A percentile compares a stretch with the other conserved stretches of the same genome.
These are phyloP conservation scores for Platygyra sinensis DNA, from an alignment of 64 coral and sea anemone genomes.

Conservation along the genomic window DNA sequence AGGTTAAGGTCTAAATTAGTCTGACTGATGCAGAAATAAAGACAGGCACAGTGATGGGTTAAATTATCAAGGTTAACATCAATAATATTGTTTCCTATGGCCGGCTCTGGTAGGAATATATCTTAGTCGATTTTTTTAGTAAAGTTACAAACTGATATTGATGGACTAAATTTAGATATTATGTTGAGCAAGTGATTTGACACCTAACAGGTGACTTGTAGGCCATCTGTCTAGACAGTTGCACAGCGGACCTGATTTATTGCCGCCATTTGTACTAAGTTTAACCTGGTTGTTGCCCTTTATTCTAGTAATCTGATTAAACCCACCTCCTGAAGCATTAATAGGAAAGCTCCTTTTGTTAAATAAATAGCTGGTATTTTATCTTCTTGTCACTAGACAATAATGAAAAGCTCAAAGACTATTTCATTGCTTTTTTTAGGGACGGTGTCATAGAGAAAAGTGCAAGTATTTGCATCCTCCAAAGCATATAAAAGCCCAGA, in stretches of 20 bases:
- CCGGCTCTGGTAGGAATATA: no score
- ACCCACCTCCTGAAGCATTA: neutral
- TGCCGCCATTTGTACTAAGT: neutral
- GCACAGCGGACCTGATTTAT: neutral
- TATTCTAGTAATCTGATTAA: constrained; percentile 1
- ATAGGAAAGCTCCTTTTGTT: neutral
- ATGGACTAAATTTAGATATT: no score
- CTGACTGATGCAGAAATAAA: neutral
- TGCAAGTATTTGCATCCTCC: constrained; percentile 99
- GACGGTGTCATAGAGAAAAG: constrained; percentile 91
- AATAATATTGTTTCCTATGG: neutral
- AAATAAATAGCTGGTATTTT: no score
- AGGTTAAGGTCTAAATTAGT: neutral
- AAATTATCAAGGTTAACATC: neutral
- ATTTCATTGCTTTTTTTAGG: constrained; percentile 39
- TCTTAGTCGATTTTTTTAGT: no score
- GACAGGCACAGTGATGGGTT: neutral
- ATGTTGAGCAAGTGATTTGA: neutral
- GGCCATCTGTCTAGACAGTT: neutral
- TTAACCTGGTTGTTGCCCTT: neutral
- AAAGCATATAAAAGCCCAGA: constrained; percentile 93
- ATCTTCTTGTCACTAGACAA: no score
- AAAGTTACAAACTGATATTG: no score
- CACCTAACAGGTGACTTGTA: neutral
- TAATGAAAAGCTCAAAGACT: neutral